phyloP scores from a whole-genome alignment of 2,113 vertebrate species.

The Leuciscus idus region DNA sequence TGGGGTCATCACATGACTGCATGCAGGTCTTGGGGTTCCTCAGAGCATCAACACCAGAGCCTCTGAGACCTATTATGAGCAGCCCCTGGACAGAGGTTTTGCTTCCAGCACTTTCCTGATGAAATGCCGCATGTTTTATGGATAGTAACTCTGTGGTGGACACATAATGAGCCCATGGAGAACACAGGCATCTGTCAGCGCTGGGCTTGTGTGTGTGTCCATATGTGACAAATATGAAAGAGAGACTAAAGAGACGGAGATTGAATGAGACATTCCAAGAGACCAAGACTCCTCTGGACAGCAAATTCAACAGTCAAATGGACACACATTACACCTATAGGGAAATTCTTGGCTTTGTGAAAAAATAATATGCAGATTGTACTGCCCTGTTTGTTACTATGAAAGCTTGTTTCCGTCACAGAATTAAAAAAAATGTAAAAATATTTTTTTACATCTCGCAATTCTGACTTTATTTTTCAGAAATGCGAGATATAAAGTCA shows the following conservation, averaged over 20 bases:
- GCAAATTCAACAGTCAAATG: neutral
- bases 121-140: slow-evolving; percentile 56
- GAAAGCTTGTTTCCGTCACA: too few relatives aligned
- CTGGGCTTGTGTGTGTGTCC: slow-evolving; percentile 25
- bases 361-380: neutral
- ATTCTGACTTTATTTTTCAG: too few relatives aligned
- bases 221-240: slow-evolving; percentile 41
- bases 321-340: neutral
- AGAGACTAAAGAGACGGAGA: slow-evolving; percentile 3
- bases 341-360: neutral
- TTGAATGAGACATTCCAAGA: neutral
- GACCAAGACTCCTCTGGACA: neutral
- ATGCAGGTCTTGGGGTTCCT: slow-evolving; percentile 17
- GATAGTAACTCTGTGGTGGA: slow-evolving; percentile 48
- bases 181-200: slow-evolving; percentile 27
- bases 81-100: slow-evolving; percentile 11
- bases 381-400: neutral
- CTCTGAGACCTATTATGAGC: slow-evolving; percentile 47
- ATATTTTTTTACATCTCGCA: too few relatives aligned
- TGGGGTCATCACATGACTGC: neutral
- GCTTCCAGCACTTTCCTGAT: slow-evolving; percentile 52
- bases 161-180: slow-evolving; percentile 46
- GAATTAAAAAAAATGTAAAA: too few relatives aligned
- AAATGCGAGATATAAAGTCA: too few relatives aligned
- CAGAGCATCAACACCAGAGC: slow-evolving; percentile 35